Conservation (phyloP, 2,888 invertebrate genomes). For the Phoenoteleia sp. region DNA sequence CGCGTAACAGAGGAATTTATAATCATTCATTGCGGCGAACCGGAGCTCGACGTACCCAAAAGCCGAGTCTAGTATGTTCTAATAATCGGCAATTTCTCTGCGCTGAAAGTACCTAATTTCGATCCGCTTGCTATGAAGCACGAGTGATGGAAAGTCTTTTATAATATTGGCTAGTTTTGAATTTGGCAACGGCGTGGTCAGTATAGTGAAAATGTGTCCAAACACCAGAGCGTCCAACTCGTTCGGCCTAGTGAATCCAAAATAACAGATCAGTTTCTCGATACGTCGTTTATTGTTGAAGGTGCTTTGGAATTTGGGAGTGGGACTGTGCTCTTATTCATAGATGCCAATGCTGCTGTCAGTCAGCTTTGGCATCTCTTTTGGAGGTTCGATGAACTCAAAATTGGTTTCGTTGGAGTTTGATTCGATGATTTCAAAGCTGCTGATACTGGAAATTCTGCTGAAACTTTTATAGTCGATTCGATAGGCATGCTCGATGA, state of each 20-base stretch:
- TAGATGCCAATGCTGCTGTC: constrained; percentile 14
- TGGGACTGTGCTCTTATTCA: neutral
- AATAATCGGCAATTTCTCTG: constrained; percentile 78
- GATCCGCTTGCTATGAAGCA: constrained; percentile 94
- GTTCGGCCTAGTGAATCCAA: constrained; percentile 91
- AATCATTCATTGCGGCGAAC: constrained; percentile 76
- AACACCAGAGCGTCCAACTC: constrained; percentile 98
- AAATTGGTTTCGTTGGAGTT: constrained; percentile 78
- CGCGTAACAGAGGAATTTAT: constrained; percentile 82
- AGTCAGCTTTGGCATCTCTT: constrained; percentile 68
- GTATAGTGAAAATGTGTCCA: constrained; percentile 98
- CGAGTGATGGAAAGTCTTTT: constrained; percentile 91
- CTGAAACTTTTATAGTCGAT: constrained; percentile 76
- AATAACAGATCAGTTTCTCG: constrained; percentile 1
- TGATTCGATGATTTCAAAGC: constrained; percentile 75
- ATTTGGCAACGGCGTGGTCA: constrained; percentile 96
- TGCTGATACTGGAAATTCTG: constrained; percentile 50
- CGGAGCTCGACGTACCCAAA: constrained; percentile 81
- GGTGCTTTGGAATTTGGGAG: neutral
- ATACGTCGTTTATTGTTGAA: constrained; percentile 6
- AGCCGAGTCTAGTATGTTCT: constrained; percentile 81
- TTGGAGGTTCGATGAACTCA: constrained; percentile 73
- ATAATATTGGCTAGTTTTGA: constrained; percentile 94
- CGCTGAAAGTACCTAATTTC: constrained; percentile 93
- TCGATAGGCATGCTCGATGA: constrained; percentile 83